A percentile compares a stretch with the other conserved stretches of the same genome.
Conservation (phyloP, 1,140 invertebrate genomes). For the Platorchestia sp. region DNA sequence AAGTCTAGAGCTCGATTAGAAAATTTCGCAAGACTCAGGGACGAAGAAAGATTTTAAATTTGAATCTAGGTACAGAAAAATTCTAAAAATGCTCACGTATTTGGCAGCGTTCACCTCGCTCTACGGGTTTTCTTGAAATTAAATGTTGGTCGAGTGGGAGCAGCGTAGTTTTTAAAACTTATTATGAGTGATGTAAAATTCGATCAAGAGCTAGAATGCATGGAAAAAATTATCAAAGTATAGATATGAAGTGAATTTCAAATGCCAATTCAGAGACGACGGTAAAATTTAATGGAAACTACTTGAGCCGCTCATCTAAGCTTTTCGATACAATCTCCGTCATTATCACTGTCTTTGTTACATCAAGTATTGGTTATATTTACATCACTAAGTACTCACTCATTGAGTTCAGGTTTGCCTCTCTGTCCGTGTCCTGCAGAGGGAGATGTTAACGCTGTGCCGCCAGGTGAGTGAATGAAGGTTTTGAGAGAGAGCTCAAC, state of each 20-base stretch:
- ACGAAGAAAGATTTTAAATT: background rate
- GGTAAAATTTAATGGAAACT: background rate
- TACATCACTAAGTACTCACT: background rate
- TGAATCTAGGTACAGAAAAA: background rate
- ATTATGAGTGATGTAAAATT: too few species aligned
- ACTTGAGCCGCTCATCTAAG: too few species aligned
- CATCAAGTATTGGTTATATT: background rate
- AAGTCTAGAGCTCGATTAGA: too few species aligned
- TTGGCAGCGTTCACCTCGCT: too few species aligned
- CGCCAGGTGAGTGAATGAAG: constrained; percentile 1
- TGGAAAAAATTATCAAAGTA: background rate
- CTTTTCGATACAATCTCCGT: too few species aligned
- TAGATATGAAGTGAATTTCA: background rate
- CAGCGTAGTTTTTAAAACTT: too few species aligned
- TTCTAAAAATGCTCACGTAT: background rate
- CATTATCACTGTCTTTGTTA: too few species aligned
- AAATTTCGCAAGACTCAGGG: background rate
- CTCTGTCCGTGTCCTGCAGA: background rate
- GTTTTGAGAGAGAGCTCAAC: background rate
- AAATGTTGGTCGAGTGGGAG: too few species aligned
- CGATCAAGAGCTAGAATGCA: too few species aligned
- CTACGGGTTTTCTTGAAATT: too few species aligned
- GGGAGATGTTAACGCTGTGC: constrained; percentile 32
- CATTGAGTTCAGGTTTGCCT: background rate
- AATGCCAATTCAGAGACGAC: too few species aligned